Base-by-base conservation (phyloP, 2,888 invertebrate genomes). In the Archips crataeganus region DNA sequence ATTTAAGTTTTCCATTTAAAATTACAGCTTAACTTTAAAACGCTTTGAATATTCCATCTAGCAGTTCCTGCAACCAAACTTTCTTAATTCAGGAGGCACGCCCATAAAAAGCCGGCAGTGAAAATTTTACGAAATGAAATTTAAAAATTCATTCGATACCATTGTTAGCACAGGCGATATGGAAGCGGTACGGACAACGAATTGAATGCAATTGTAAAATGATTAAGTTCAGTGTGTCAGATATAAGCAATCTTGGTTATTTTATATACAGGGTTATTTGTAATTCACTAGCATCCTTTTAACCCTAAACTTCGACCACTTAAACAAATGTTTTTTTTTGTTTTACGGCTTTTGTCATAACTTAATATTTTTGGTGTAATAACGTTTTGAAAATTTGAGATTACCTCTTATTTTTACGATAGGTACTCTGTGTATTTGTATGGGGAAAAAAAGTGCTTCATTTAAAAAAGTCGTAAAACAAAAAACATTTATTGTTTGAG, bases 131-230 rank as follows among this genome's bases (percentile, higher is more conserved):
- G 42, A 11, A 70, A 74, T 74, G 60, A 65, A 65, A 54, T 74
- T 74, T 65, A 70, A 74, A 36, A 61, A 69, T 74, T 69, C 63
- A 74, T 70, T 57, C 23, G 60, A 3, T 13, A 39, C 42, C 65
- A 70, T 74, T 74, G 74, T 70, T 70, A 23, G 74, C 65, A 32
- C 36, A 51, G 64, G 51, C 70, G 34, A 70, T 74, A 64, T 67
- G 54, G 49, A 39, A 15, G 10, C 49, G 36, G 61, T n/a, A 8
- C 23, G 54, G 39, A 47, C 45, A 49, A 66, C 23, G 51, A 49
- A 57, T 32, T 34, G n/a, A 49, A 59, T 42, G 69, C 61, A 74
- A 74, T 74, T 70, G 65, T 54, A 61, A 65, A 74, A 39, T 70
- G 65, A 74, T 74, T 74, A 74, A 63, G 57, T 32, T 59, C 11